A percentile compares a stretch with the other conserved stretches of the same genome.
Conservation (phyloP, 2,888 invertebrate species). For the Metellina segmentata region DNA sequence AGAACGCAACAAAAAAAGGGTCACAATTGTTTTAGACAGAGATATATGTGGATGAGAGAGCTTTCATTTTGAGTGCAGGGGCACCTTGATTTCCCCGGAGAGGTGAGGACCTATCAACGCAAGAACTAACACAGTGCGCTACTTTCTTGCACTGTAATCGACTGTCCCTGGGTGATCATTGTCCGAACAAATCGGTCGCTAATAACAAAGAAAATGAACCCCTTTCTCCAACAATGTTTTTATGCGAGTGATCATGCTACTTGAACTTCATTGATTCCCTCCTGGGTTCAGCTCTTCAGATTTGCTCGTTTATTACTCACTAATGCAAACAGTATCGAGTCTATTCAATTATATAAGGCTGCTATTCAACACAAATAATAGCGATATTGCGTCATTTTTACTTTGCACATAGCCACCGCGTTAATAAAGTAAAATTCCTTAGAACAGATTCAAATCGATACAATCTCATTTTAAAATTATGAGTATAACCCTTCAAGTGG, state of each 20-base stretch:
- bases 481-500: no score
- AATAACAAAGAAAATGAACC: conserved; percentile 41
- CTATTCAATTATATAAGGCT: no score
- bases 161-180: conserved; percentile 42
- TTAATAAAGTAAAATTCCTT: no score
- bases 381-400: no score
- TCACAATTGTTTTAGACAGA: not conserved
- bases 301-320: no score
- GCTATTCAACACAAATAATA: no score
- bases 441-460: no score
- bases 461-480: no score
- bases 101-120: not conserved
- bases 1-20: not conserved
- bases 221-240: conserved; percentile 12
- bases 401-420: no score
- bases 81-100: conserved; percentile 55
- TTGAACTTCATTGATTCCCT: no score
- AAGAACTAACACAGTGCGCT: conserved; percentile 10
- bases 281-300: no score
- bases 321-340: no score
- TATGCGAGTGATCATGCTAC: not conserved
- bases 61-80: not conserved
- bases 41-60: not conserved
- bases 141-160: conserved; percentile 37
- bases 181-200: conserved; percentile 47